Percentiles rank a stretch among this genome's conserved stretches.
phyloP scores from a whole-genome alignment of 2,113 vertebrate species.

The Sinocyclocheilus anophthalmus region DNA sequence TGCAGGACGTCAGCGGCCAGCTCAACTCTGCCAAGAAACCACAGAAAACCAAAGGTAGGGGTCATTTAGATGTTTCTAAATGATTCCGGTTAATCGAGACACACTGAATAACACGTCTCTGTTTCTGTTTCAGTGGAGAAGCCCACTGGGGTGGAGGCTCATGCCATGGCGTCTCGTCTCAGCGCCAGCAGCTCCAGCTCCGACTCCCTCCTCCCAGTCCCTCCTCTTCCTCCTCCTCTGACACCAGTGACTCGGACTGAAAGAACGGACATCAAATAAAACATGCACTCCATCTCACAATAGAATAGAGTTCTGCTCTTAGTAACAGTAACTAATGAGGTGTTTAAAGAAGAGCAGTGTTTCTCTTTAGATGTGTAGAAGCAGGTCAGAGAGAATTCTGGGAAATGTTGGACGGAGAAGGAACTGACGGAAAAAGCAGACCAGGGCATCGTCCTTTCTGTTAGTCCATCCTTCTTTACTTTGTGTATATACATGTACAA shows the following conservation, averaged over 20 bases:
- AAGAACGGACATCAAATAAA: conserved; percentile 13
- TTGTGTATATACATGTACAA: conserved; percentile 74
- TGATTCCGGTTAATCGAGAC: background rate
- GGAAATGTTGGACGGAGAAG: background rate
- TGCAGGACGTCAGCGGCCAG: conserved; percentile 92
- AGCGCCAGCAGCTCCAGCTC: conserved; percentile 91
- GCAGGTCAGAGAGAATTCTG: conserved; percentile 13
- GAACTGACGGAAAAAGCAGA: conserved; percentile 57
- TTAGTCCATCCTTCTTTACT: conserved; percentile 61
- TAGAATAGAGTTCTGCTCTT: background rate
- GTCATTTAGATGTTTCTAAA: background rate
- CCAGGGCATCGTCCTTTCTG: conserved; percentile 67
- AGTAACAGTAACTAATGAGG: background rate
- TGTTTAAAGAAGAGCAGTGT: background rate
- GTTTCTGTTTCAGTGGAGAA: conserved; percentile 75
- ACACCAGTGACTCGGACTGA: conserved; percentile 91
- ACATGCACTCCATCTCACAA: background rate
- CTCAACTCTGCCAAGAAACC: conserved; percentile 92
- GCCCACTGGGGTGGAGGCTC: conserved; percentile 74
- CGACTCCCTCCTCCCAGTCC: conserved; percentile 84
- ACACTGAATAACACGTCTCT: background rate
- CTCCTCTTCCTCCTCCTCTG: conserved; percentile 88
- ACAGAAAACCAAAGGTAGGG: conserved; percentile 85
- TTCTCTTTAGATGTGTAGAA: conserved; percentile 19
- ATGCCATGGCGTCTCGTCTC: conserved; percentile 83